Percentiles rank a stretch among this genome's conserved stretches.
phyloP scores from a whole-genome alignment of 1,140 invertebrate genomes.

The Brachionus manjavacas region DNA sequence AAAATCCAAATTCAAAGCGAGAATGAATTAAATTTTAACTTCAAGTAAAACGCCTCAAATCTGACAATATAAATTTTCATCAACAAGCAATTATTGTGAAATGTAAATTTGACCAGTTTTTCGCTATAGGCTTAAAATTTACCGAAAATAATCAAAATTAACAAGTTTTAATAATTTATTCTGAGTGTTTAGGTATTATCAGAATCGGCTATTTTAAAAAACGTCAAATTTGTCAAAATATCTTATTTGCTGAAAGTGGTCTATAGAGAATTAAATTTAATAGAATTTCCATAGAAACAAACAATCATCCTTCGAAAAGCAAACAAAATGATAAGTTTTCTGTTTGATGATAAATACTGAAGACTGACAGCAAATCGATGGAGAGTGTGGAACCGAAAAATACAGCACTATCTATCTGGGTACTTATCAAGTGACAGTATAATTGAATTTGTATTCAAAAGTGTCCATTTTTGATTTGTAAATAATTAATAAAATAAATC shows the following conservation, averaged over 20 bases:
- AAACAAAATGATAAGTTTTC: constrained; percentile 16
- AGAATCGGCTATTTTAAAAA: background rate
- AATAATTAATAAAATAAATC: constrained; percentile 1
- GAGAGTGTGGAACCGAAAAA: background rate
- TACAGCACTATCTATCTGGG: background rate
- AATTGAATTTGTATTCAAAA: constrained; percentile 1
- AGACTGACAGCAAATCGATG: constrained; percentile 30
- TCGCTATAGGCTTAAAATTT: background rate
- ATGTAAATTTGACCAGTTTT: background rate
- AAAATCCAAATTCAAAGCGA: background rate
- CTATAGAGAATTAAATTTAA: background rate
- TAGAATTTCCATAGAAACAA: constrained; percentile 19
- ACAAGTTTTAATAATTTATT: background rate
- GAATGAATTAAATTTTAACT: background rate
- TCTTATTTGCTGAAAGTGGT: background rate
- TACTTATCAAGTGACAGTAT: background rate
- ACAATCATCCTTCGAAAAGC: background rate
- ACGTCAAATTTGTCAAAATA: background rate
- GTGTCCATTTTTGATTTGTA: background rate
- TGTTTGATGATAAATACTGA: constrained; percentile 10
- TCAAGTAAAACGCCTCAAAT: background rate
- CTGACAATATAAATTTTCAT: background rate
- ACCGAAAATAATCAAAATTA: background rate
- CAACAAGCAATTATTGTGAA: background rate
- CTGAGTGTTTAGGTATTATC: background rate